Base-by-base conservation (phyloP, 2,888 invertebrate species). In the Andrena dorsata region DNA sequence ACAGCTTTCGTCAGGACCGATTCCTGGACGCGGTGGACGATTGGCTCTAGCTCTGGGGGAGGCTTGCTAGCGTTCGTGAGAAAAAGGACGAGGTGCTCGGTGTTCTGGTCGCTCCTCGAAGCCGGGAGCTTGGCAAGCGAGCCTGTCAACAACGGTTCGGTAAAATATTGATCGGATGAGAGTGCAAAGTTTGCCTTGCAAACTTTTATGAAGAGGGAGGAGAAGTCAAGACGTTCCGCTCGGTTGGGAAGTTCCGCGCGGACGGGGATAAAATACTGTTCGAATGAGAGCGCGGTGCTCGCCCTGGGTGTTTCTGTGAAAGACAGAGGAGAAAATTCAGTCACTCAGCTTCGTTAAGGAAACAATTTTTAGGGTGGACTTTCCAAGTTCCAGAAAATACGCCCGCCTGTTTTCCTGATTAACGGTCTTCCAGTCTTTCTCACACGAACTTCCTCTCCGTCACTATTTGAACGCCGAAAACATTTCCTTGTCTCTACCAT, bases 141-240 rank as follows among this genome's bases (percentile, higher is more conserved):
- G 71, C 61, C 49, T 49, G 71, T 71, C 71, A 71, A 71, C 71
- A 71, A 49, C 49, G 71, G 47, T 30, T 32, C 49, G 60, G 61
- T 32, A 71, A 71, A 71, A 71, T 61, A 71, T 71, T 70, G 70
- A 70, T 70, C 70, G 71, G 61, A 71, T 49, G 49, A 71, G 60
- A 49, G 47, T 20, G 49, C 10, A 47, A 61, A 71, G 41, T 71
- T 71, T 71, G 61, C 61, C 30, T 61, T 23, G 71, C 32, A 71
- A 71, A 71, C 61, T 71, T 61, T 71, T 61, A 60, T 41, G 61
- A 71, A 35, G 71, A 49, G 71, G 28, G 28, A 28, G 60, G 28
- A 71, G 61, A 28, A 60, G 60, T 61, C 61, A 23, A 47, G 71
- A 49, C 61, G 30, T 49, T 58, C 41, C 47, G 20, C 60, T 60